phyloP scores from a whole-genome alignment of 1,140 invertebrate genomes.

The Myzus persicae region DNA sequence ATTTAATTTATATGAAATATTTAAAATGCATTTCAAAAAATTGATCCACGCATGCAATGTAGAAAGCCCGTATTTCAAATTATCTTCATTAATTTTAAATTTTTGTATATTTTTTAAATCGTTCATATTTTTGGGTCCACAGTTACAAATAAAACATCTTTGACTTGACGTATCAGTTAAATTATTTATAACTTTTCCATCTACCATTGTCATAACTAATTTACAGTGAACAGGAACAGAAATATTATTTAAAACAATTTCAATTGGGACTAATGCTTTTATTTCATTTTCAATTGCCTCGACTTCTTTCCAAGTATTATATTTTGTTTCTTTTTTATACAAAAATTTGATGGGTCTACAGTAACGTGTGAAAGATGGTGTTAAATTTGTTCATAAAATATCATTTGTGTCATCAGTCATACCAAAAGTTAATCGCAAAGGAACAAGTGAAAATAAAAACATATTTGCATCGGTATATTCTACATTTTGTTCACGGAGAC shows the following conservation, averaged over 20 bases:
- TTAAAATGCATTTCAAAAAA: constrained; percentile 63
- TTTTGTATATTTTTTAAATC: constrained; percentile 61
- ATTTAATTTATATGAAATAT: constrained; percentile 63
- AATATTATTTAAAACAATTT: no score
- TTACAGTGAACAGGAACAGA: no score
- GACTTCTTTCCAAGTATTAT: no score
- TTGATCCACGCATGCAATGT: constrained; percentile 64
- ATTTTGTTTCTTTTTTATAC: no score
- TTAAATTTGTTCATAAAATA: constrained; percentile 63
- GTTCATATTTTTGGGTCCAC: constrained; percentile 65
- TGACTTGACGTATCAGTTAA: constrained; percentile 63
- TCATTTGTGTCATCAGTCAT: constrained; percentile 48
- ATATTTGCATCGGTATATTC: constrained; percentile 60
- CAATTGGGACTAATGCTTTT: no score
- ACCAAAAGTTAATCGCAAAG: constrained; percentile 61
- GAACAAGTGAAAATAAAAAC: constrained; percentile 63
- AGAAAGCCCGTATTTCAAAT: constrained; percentile 64
- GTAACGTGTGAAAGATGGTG: constrained; percentile 63
- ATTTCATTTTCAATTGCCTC: no score
- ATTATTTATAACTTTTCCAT: constrained; percentile 66
- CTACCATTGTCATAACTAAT: no score
- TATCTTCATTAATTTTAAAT: constrained; percentile 60
- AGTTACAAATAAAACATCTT: constrained; percentile 65
- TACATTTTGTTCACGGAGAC: constrained; percentile 1
- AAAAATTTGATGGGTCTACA: constrained; percentile 64